Evolutionary conservation across 2,797 vertebrate species (phyloP).

Genomic region (Sarcoramphus papa): DNA sequence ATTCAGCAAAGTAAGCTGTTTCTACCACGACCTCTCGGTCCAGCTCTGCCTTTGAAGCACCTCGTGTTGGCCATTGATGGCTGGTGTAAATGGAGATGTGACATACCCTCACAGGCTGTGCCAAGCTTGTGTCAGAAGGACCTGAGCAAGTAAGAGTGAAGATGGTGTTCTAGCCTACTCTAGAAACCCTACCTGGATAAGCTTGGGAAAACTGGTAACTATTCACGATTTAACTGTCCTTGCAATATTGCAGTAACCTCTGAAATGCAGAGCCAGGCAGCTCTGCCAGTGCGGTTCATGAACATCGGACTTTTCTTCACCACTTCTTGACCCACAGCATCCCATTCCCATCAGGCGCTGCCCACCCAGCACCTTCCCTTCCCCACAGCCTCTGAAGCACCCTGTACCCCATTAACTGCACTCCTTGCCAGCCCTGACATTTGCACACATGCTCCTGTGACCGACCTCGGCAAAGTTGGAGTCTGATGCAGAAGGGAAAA

Average conservation of each 20-base stretch:
- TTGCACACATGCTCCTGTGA: background rate
- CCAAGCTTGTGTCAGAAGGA: background rate
- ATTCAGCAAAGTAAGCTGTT: background rate
- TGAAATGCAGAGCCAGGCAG: background rate
- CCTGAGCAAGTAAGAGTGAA: background rate
- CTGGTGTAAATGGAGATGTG: fast-evolving
- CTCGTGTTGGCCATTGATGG: background rate
- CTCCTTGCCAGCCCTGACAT: background rate
- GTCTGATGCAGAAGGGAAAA: constrained; percentile 63
- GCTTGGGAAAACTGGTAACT: background rate
- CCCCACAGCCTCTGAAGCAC: background rate
- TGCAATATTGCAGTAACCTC: background rate
- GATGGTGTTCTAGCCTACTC: background rate
- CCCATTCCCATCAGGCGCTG: background rate
- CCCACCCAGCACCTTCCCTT: background rate
- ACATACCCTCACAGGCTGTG: background rate
- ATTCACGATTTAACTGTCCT: background rate
- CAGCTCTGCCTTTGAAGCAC: background rate
- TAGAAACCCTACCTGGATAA: background rate
- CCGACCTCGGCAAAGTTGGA: background rate
- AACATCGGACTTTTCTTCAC: background rate
- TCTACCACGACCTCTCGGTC: background rate
- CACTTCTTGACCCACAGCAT: background rate
- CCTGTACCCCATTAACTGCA: background rate
- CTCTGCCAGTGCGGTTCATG: background rate